Evolutionary conservation across 2,113 vertebrate species (phyloP).

Genomic region (Oceanites oceanicus): DNA sequence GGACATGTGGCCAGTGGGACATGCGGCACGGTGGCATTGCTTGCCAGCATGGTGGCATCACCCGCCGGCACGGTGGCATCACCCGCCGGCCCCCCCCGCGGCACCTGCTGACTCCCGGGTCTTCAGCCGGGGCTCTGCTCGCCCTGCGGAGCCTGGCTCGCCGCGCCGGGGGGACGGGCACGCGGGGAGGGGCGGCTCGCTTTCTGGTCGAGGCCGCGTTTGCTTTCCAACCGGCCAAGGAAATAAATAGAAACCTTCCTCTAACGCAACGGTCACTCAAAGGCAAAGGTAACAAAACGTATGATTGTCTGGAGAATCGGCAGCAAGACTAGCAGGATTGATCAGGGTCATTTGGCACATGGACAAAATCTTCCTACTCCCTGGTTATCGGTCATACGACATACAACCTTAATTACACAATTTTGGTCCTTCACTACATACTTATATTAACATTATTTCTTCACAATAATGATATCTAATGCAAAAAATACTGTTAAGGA

Average conservation of each 20-base stretch:
- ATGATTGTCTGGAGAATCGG: constrained; percentile 84
- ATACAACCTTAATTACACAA: constrained; percentile 81
- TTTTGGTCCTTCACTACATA: constrained; percentile 95
- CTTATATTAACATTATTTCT: constrained; percentile 93
- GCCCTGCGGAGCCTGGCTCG: not conserved
- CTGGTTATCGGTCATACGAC: constrained; percentile 80
- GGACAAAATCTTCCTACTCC: constrained; percentile 73
- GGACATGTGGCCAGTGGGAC: too few relatives aligned
- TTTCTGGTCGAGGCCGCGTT: not conserved
- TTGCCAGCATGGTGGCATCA: not conserved
- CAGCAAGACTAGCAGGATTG: constrained; percentile 66
- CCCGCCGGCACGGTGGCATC: not conserved
- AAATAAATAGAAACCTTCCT: constrained; percentile 40
- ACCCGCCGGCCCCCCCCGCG: not conserved
- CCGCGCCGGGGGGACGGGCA: not conserved
- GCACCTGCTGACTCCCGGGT: not conserved
- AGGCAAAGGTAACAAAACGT: not conserved
- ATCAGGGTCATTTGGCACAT: constrained; percentile 87
- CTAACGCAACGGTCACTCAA: not conserved
- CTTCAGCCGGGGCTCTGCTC: not conserved
- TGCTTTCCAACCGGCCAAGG: not conserved
- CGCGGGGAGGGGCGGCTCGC: not conserved
- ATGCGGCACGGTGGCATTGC: fast-evolving
- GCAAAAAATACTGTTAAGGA: constrained; percentile 90
- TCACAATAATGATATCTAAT: constrained; percentile 76